Conservation (phyloP, 2,797 vertebrate species). For the Sardinella longiceps region DNA sequence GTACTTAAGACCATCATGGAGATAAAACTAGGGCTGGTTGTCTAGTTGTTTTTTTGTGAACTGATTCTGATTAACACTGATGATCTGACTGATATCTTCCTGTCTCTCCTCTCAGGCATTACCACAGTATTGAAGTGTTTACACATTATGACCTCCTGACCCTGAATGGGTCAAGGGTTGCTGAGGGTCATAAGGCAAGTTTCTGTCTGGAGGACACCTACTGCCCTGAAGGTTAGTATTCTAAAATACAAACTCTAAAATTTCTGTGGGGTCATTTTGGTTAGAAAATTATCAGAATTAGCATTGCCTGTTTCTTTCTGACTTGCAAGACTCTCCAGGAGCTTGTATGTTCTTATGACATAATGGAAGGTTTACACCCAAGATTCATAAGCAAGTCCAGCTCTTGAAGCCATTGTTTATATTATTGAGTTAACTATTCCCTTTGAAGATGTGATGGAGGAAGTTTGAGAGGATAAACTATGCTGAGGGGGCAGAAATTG, state of each 20-base stretch:
- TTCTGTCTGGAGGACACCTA: conserved; percentile 97
- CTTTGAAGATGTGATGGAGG: no score
- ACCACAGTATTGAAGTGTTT: conserved; percentile 97
- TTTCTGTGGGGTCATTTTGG: no score
- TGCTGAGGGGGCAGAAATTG: no score
- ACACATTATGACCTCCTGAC: conserved; percentile 96
- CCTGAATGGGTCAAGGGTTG: conserved; percentile 90
- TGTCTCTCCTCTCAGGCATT: conserved; percentile 78
- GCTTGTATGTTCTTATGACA: no score
- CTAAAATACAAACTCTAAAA: neutral
- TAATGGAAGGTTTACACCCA: no score
- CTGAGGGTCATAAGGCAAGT: conserved; percentile 96
- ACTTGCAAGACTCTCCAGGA: no score
- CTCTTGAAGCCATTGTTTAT: no score
- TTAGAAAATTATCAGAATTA: no score
- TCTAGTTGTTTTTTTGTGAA: neutral
- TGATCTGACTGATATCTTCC: neutral
- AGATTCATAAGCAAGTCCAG: no score
- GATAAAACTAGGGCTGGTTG: neutral
- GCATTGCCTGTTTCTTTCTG: no score
- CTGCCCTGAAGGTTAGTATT: conserved; percentile 85
- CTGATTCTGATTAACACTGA: neutral
- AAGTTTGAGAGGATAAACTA: no score
- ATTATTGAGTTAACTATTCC: no score
- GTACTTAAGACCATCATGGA: neutral